Base-by-base conservation (phyloP, 2,113 vertebrate genomes). In the Rhipidura dahli region DNA sequence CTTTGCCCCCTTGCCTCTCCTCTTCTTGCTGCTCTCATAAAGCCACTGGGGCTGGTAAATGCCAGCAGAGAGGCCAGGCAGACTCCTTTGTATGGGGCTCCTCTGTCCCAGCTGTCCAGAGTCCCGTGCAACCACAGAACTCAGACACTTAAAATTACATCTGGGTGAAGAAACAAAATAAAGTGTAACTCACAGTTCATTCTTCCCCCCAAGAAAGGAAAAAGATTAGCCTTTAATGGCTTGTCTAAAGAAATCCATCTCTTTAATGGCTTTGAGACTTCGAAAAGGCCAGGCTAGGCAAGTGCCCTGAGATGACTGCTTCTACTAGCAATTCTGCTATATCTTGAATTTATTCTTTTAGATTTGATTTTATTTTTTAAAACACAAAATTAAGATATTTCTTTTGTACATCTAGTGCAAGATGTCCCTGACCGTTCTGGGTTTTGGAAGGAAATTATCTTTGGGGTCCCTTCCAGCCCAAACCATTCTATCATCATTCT, bases 61-160 rank as follows among this genome's bases (percentile, higher is more conserved):
- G 64, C 15, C 56, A 76, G 37, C 64, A 83, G 89, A 80, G 81
- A 90, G 90, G 54, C 40, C 35, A 91, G 45, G 75, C 35, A 80
- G 37, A 54, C 70, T 72, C 85, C 53, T 93, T 87, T 63, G 51
- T 44, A 15, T 10, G 45, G 17, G 44, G 45, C 20, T 84, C 79
- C 44, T 96, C 87, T 73, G 54, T 31, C 59, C 88, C 54, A 28
- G 42, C 56, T 64, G 82, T 57, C 82, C 96, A 73, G 76, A 94
- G 76, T 83, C 20, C 83, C 31, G 33, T 42, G 68, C 68, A 88
- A 28, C 63, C 94, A 71, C n/a, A 88, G 89, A 93, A 89, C 33
- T 89, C 40, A 42, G 94, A 39, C 51, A 85, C 37, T 91, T 93
- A 83, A 94, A 96, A 95, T 87, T 80, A 90, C 84, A 87, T 70